These are phyloP conservation scores for Plodia interpunctella DNA, from an alignment of 1,140 invertebrate genomes.

Conservation along the genomic window DNA sequence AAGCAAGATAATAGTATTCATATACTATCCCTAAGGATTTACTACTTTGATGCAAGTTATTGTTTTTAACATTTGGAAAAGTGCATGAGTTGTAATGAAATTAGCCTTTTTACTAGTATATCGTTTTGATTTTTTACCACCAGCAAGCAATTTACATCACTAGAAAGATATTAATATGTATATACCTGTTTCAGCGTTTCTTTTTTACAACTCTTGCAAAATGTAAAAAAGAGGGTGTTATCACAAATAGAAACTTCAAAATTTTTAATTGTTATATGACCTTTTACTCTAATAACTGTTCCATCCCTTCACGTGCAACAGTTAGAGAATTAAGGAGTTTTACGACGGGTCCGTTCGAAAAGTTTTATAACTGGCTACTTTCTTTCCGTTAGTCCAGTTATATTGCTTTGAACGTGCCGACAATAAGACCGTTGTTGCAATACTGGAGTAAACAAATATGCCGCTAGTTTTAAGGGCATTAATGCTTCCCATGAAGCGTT, in stretches of 20 bases:
- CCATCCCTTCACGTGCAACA: slow-evolving; percentile 7
- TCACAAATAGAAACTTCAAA: not conserved
- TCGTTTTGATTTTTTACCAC: too few species aligned
- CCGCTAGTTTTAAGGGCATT: not conserved
- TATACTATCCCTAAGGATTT: too few species aligned
- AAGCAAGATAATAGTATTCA: too few species aligned
- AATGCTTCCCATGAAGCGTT: not conserved
- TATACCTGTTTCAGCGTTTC: too few species aligned
- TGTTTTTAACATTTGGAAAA: too few species aligned
- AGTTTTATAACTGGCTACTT: slow-evolving; percentile 63
- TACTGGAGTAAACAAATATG: slow-evolving; percentile 8
- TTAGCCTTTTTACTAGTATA: too few species aligned
- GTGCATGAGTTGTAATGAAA: too few species aligned
- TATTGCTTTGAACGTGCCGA: slow-evolving; percentile 45
- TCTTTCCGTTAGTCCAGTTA: slow-evolving; percentile 62
- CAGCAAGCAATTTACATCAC: too few species aligned
- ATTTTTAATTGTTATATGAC: slow-evolving; percentile 9
- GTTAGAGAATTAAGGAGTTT: not conserved
- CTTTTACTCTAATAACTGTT: not conserved
- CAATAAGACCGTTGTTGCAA: slow-evolving; percentile 37
- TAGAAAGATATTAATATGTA: too few species aligned
- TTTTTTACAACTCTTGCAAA: too few species aligned
- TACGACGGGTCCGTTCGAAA: slow-evolving; percentile 14
- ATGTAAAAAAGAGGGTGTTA: too few species aligned
- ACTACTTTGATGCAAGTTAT: too few species aligned